Evolutionary conservation across 1,140 invertebrate genomes (phyloP).

Genomic region (Bombus pyrosoma): DNA sequence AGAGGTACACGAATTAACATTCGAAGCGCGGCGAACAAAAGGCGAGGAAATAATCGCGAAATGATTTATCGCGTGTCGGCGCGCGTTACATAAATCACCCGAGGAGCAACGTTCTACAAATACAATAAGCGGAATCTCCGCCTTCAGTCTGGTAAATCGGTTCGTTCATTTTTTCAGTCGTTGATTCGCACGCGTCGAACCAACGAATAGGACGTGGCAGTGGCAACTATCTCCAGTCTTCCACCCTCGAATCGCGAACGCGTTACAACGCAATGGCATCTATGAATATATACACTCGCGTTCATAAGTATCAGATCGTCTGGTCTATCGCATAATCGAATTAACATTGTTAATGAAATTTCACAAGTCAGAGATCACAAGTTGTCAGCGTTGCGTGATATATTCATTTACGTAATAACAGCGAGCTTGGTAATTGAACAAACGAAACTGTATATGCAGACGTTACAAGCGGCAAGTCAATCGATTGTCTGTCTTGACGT

Average conservation of each 20-base stretch:
- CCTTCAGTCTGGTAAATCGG: neutral
- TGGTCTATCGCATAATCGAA: no score
- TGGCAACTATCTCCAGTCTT: neutral
- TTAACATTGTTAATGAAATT: no score
- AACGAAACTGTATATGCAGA: no score
- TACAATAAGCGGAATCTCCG: conserved; percentile 4
- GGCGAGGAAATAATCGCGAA: conserved; percentile 8
- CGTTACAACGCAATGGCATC: conserved; percentile 6
- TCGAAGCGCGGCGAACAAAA: neutral
- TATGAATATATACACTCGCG: neutral
- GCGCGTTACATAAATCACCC: conserved; percentile 8
- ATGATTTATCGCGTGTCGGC: conserved; percentile 19
- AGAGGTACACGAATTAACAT: conserved; percentile 13
- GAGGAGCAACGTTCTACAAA: conserved; percentile 6
- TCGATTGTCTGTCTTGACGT: no score
- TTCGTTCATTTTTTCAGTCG: neutral
- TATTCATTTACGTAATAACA: no score
- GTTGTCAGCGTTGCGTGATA: no score
- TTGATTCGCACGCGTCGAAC: neutral
- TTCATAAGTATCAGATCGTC: no score
- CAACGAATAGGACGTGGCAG: neutral
- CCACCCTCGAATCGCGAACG: neutral
- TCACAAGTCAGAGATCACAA: no score
- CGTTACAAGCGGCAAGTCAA: no score
- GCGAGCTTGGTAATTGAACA: no score